Base-by-base conservation (phyloP, 2,888 invertebrate genomes). In the Hedya salicella region DNA sequence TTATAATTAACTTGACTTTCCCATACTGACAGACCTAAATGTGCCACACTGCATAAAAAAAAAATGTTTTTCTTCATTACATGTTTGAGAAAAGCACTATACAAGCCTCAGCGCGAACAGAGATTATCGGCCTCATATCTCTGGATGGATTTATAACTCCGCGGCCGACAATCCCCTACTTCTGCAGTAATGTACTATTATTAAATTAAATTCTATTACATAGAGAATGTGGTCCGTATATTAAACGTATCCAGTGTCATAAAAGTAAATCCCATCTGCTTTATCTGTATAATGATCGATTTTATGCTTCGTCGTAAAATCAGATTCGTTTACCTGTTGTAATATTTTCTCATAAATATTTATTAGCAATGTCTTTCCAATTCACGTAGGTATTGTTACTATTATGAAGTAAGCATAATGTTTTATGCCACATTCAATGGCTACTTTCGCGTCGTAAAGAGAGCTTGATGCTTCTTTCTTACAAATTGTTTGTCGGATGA, bases 251-350 rank as follows among this genome's bases (percentile, higher is more conserved):
- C 11, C 42, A 39, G 25, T 17, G 39, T 39, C 44, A 59, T 59
- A 65, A 53, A 65, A 65, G 25, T 25, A 52, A 59, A 59, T 59
- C 46, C 48, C 40, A 39, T 60, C 46, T 42, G 42, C 25, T 60
- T 53, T 65, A 53, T 65, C 59, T 60, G 46, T 65, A 52, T 46
- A 30, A 65, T 60, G 65, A 66, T 60, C 65, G 40, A 48, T 54
- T 66, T 66, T 66, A 60, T 60, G 60, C 32, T 25, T 40, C 17
- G 39, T 48, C 60, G 46, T 60, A 66, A 66, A 60, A 53, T 52
- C 53, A n/a, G 48, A 60, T 60, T 57, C 52, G 53, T 53, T 60
- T 60, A 65, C 65, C 60, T 60, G 52, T 44, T 48, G 53, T 53
- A 54, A 61, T 54, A 60, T 54, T 54, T 54, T 42, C 19, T 60